Evolutionary conservation across 2,888 invertebrate genomes (phyloP).

Genomic region (Odontomyia ornata): DNA sequence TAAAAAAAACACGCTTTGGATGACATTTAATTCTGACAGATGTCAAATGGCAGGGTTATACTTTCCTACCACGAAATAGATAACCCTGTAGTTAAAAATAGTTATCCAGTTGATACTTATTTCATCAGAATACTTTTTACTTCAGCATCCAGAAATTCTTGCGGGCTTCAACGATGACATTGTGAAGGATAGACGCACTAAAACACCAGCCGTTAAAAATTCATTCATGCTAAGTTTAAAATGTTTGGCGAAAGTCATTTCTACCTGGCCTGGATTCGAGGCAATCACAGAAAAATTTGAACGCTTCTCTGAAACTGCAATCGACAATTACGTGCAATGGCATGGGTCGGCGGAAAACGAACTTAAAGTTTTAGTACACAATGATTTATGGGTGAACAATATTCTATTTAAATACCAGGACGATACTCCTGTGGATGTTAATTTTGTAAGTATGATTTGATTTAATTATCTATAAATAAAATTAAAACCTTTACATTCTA

Average conservation of each 20-base stretch:
- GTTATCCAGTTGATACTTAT: too few relatives aligned
- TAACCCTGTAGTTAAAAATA: too few relatives aligned
- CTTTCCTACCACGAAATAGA: too few relatives aligned
- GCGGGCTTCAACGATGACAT: constrained; percentile 1
- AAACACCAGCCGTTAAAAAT: background rate
- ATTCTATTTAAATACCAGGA: constrained; percentile 65
- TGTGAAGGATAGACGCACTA: background rate
- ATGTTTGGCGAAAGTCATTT: constrained; percentile 52
- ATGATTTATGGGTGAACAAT: constrained; percentile 68
- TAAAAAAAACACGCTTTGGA: too few relatives aligned
- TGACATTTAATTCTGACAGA: too few relatives aligned
- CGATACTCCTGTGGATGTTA: constrained; percentile 59
- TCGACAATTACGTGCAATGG: background rate
- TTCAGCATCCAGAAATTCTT: background rate
- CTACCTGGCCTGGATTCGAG: constrained; percentile 58
- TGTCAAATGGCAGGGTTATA: too few relatives aligned
- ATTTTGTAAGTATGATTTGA: constrained; percentile 60
- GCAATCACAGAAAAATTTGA: constrained; percentile 57
- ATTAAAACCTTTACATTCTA: constrained; percentile 46
- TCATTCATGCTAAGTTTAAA: background rate
- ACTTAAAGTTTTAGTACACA: constrained; percentile 66
- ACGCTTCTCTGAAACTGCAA: background rate
- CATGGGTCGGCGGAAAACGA: constrained; percentile 48
- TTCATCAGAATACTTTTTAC: too few relatives aligned
- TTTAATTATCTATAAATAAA: background rate